Evolutionary conservation across 2,113 vertebrate genomes (phyloP).

Genomic region (Osmerus mordax): DNA sequence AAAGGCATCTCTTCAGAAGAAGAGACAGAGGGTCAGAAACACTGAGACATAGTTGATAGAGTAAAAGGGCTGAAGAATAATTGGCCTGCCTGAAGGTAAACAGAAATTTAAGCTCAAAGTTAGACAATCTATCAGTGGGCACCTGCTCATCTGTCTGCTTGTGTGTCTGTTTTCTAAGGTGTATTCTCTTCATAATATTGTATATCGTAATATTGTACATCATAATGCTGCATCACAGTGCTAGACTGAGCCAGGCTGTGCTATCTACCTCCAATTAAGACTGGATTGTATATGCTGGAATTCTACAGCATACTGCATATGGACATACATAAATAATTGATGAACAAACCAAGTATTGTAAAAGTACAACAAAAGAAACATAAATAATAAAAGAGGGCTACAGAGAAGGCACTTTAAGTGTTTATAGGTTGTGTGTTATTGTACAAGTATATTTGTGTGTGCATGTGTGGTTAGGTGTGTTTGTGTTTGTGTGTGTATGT

Average conservation of each 20-base stretch:
- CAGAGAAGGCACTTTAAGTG: no score
- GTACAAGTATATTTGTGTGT: neutral
- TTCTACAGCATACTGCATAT: slow-evolving; percentile 18
- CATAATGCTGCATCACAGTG: neutral
- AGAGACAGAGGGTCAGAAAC: slow-evolving; percentile 41
- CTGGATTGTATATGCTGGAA: slow-evolving; percentile 29
- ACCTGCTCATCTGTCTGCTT: slow-evolving; percentile 40
- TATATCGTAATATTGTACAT: no score
- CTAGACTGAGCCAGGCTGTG: slow-evolving; percentile 26
- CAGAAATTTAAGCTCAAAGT: slow-evolving; percentile 40
- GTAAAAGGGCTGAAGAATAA: slow-evolving; percentile 52
- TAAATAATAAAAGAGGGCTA: neutral
- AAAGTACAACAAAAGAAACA: neutral
- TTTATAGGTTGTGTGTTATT: no score
- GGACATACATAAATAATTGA: neutral
- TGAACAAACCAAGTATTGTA: neutral
- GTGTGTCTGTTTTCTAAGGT: slow-evolving; percentile 16
- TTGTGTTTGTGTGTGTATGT: neutral
- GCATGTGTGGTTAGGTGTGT: no score
- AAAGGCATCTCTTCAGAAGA: neutral
- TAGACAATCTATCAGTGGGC: neutral
- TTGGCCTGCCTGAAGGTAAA: slow-evolving; percentile 57
- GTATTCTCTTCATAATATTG: no score
- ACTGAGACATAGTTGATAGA: slow-evolving; percentile 49
- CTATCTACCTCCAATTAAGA: slow-evolving; percentile 42